Base-by-base conservation (phyloP, 2,888 invertebrate genomes). In the Oscheius sp. region DNA sequence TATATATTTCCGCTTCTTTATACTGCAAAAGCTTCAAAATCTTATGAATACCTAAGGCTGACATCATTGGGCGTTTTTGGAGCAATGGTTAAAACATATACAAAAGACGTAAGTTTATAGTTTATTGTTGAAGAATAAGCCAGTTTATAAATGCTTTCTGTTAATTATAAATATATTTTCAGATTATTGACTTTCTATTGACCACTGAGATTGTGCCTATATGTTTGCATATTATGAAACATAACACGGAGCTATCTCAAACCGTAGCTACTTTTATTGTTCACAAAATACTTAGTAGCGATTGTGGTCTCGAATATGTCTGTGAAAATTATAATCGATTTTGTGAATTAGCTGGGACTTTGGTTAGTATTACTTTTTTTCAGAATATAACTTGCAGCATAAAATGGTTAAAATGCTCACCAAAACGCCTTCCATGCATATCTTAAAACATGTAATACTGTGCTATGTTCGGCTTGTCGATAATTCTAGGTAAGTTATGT, bases 251-350 rank as follows among this genome's bases (percentile, higher is more conserved):
- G 88, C 89, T 98, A 8, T 96, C 96, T 74, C 97, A 97, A 90
- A 99, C 98, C n/a, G 97, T 90, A 2, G 97, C 98, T 8, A 98
- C 98, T 31, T 98, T 98, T 87, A 98, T 99, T 85, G 90, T 98
- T 73, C 57, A 98, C 88, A 98, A 98, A 88, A 98, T 98, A 85
- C 89, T 99, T 57, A 89, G 97, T 48, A 98, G 99, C 89, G 98
- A 99, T 87, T 95, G 94, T 86, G 98, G 98, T 0, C 89, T 99
- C 55, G 93, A 93, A 50, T 98, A 99, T 87, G 97, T 99, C 80
- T 98, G 98, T 87, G 97, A 98, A 89, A 98, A 98, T 0, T 99
- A 98, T 88, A 97, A 98, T 87, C 91, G 98, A 84, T 98, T 98
- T 88, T 96, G 96, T 58, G 98, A 99, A 89, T 98, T 98, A 23